Base-by-base conservation (phyloP, 2,797 vertebrate genomes). In the Cirrhinus mrigala region DNA sequence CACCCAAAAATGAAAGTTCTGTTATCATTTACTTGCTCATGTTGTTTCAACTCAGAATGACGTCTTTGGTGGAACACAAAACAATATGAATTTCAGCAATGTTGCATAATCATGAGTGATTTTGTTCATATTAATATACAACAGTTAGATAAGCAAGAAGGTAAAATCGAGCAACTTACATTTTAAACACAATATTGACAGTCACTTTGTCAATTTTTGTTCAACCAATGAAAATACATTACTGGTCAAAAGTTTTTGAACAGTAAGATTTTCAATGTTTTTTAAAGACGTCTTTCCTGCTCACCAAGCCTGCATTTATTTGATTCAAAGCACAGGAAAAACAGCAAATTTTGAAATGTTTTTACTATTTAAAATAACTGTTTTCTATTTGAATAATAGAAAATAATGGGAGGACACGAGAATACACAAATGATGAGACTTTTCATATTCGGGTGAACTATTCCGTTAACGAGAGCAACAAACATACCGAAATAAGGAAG, bases 401-500 rank as follows among this genome's bases (percentile, higher is more conserved):
- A 37, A 37, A 37, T 4, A 37, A 5, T 37, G 4, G 33, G 4
- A 37, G 33, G 33, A 37, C 33, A 37, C 0, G 33, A 5, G 33
- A 37, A 37, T 4, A 37, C 33, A 37, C 33, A 37, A 37, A 37
- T 37, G 4, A 37, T 37, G 33, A 37, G 33, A 37, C 4, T 5
- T 40, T 40, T 14, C 3, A 24, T 58, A n/a, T 37, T 22, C 6
- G 6, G 20, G 29, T 40, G 29, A 76, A 58, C 22, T 15, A 12
- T 64, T 48, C 4, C 14, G 27, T 50, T 75, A 37, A 94, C 52
- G 82, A 92, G 44, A 90, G 92, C 50, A 93, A 88, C 86, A 10
- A 70, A 95, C 97, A 94, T 94, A 99, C 98, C 87, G 97, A 92
- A 83, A 97, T 93, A 73, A 99, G 95, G 94, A 99, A 99, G 95